Conservation (phyloP, 2,113 vertebrate genomes). For the Python bivittatus region DNA sequence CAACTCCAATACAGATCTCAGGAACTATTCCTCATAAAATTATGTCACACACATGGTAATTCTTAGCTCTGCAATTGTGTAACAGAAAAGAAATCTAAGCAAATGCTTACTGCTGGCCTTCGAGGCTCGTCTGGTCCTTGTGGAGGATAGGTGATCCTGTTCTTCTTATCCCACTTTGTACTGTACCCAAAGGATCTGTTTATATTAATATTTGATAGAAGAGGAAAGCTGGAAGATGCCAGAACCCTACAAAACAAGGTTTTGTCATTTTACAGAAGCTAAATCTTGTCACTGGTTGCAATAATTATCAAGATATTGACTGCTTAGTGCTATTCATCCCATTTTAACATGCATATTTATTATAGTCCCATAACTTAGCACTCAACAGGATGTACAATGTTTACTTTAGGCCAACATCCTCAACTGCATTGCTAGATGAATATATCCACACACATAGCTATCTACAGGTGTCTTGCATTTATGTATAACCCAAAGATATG, state of each 20-base stretch:
- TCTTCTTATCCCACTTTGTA: constrained; percentile 87
- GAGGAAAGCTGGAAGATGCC: constrained; percentile 40
- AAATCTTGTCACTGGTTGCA: not conserved
- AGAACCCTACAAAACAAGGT: constrained; percentile 73
- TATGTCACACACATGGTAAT: not conserved
- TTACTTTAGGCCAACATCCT: not conserved
- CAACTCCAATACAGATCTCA: not conserved
- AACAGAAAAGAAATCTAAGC: not conserved
- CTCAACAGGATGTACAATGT: too few species aligned
- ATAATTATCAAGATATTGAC: not conserved
- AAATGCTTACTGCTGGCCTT: constrained; percentile 85
- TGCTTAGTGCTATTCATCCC: not conserved
- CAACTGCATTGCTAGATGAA: not conserved
- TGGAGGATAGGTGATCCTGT: constrained; percentile 83
- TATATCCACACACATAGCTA: not conserved
- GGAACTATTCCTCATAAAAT: not conserved
- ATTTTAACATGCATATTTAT: not conserved
- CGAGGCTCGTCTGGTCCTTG: constrained; percentile 85
- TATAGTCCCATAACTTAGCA: not conserved
- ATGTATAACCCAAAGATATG: not conserved
- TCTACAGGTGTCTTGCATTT: not conserved
- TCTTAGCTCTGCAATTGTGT: not conserved
- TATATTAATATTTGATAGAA: constrained; percentile 80
- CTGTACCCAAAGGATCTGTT: constrained; percentile 64
- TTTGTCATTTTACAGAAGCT: constrained; percentile 19